Percentiles rank a stretch among this genome's conserved stretches.
Conservation (phyloP, 2,797 vertebrate species). For the Rhabdophis nuchalis region DNA sequence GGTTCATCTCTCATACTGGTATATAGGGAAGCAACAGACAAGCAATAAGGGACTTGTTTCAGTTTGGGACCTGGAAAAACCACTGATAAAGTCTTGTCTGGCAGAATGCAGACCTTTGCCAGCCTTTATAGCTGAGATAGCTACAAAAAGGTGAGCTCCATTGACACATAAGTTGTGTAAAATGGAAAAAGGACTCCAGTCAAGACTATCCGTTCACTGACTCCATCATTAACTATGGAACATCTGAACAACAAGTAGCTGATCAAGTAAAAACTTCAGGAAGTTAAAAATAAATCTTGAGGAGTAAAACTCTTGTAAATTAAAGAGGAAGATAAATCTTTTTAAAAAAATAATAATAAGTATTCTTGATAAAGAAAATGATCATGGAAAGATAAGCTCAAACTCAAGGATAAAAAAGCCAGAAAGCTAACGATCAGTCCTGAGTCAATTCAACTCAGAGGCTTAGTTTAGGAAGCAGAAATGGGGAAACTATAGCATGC, state of each 20-base stretch:
- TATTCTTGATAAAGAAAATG: neutral
- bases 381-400: neutral
- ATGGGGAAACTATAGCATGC: neutral
- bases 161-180: neutral
- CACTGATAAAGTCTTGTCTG: neutral
- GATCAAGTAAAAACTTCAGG: neutral
- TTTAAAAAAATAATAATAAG: neutral
- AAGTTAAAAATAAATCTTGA: neutral
- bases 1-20: neutral
- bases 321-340: neutral
- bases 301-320: neutral
- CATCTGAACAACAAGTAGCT: neutral
- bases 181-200: neutral
- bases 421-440: neutral
- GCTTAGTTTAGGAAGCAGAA: neutral
- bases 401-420: neutral
- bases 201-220: neutral
- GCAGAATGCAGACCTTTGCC: neutral
- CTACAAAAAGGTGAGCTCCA: neutral
- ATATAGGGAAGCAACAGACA: neutral
- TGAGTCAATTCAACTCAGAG: neutral
- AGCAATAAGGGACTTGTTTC: neutral
- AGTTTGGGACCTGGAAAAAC: neutral
- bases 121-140: neutral
- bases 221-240: neutral